Evolutionary conservation across 2,113 vertebrate species (phyloP), one percentile per base, ranked within the genome.

Genomic region (Cacatua alba): DNA sequence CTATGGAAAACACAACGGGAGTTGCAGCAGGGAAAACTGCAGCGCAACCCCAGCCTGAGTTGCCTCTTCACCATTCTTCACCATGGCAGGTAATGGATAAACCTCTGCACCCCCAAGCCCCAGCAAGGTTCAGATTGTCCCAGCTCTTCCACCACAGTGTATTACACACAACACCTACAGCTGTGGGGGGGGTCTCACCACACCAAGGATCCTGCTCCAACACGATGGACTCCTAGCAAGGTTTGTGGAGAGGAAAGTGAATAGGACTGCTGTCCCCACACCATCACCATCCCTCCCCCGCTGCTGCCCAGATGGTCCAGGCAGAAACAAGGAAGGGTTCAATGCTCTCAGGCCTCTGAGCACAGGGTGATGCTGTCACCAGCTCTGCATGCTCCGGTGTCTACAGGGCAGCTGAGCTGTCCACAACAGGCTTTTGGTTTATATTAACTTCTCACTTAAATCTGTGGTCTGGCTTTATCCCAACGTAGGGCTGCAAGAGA

Each of bases 211-310:
- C 39, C 39, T 19, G 13, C 37, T 78, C 18, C 60, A 13, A 10
- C 3, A 2, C 2, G 2, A 43, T 2, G 5, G 7, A 23, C 11
- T 63, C 15, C 46, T 25, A 29, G 10, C 4, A 4, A 24, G 4
- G 11, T 33, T 46, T 41, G 8, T 37, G 13, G 5, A 3, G 43
- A 43, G 19, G 37, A 57, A 64, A 31, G 21, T 8, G 4, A 64
- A 52, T 6, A 23, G 33, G 23, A 20, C 26, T n/a, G 29, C 2
- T 5, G 59, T n/a, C 19, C 62, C 7, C 29, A 33, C 28, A 7
- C 12, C 14, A 10, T 55, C 69, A 65, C 33, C 46, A 49, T 39
- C 35, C 3, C 17, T 37, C 24, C 21, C 7, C 31, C 1, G 2
- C 21, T 65, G 31, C 51, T 3, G 2, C 14, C 13, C 31, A 31